These are phyloP conservation scores for Pammene fasciana DNA, from an alignment of 2,888 invertebrate genomes.

Conservation along the genomic window DNA sequence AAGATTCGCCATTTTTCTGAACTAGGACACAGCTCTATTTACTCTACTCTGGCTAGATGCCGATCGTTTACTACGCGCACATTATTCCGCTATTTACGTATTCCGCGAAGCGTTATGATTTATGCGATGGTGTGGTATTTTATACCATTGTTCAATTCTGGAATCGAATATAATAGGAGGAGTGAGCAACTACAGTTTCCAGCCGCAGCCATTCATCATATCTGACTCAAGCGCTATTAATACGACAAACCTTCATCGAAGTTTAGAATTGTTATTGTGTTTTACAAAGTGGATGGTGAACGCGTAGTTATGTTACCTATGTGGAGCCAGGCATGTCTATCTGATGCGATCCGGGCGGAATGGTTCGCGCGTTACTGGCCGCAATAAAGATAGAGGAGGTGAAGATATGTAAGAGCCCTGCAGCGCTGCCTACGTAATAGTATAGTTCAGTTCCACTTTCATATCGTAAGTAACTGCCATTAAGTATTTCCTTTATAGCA, in stretches of 20 bases:
- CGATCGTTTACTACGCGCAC: constrained; percentile 1
- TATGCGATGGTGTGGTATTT: constrained; percentile 22
- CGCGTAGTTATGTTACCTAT: background rate
- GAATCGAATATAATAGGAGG: constrained; percentile 25
- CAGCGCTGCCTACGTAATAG: background rate
- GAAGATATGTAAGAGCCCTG: background rate
- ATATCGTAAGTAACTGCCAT: background rate
- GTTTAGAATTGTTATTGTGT: constrained; percentile 11
- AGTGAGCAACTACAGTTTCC: constrained; percentile 17
- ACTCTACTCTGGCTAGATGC: background rate
- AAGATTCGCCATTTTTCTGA: too few relatives aligned
- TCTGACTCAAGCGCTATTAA: constrained; percentile 26
- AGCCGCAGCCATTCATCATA: constrained; percentile 6
- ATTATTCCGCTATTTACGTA: constrained; percentile 9
- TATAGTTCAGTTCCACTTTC: background rate
- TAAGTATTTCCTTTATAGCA: background rate
- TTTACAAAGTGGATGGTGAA: background rate
- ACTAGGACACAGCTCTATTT: too few relatives aligned
- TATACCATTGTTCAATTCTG: constrained; percentile 27
- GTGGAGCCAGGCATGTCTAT: constrained; percentile 1
- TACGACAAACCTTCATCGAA: constrained; percentile 16
- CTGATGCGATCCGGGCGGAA: background rate
- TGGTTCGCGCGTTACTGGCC: background rate
- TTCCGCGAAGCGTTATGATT: constrained; percentile 20
- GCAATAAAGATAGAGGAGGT: background rate